Conservation (phyloP, 1,140 invertebrate genomes). For the Euglossa dilemma region DNA sequence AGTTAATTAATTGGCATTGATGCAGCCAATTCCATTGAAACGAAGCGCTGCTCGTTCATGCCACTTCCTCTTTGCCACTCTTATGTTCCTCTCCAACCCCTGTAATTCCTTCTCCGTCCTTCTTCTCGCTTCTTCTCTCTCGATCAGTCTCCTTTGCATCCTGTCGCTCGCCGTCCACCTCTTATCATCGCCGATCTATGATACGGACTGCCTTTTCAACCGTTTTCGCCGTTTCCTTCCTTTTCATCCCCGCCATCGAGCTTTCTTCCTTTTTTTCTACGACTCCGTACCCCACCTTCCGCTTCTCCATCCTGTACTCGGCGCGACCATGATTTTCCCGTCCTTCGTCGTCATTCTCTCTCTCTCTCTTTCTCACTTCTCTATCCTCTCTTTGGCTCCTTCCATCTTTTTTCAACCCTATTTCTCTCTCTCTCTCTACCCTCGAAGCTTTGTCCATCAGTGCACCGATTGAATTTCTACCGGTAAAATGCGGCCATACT, state of each 20-base stretch:
- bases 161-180: background rate
- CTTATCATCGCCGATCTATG: constrained; percentile 11
- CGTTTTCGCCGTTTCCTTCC: background rate
- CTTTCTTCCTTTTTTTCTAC: background rate
- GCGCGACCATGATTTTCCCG: background rate
- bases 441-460: background rate
- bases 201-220: constrained; percentile 18
- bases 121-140: background rate
- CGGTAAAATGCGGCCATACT: constrained; percentile 24
- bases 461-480: constrained; percentile 30
- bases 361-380: background rate
- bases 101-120: background rate
- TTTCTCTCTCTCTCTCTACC: background rate
- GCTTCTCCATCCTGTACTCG: background rate
- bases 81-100: background rate
- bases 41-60: constrained; percentile 53
- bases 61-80: constrained; percentile 36
- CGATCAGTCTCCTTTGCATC: constrained; percentile 10
- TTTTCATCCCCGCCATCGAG: background rate
- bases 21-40: constrained; percentile 70
- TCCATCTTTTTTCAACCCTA: too few species aligned
- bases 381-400: background rate
- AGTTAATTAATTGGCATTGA: constrained; percentile 74
- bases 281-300: background rate
- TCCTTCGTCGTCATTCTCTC: background rate